Conservation (phyloP, 2,888 invertebrate species). For the Phorcus lineatus region DNA sequence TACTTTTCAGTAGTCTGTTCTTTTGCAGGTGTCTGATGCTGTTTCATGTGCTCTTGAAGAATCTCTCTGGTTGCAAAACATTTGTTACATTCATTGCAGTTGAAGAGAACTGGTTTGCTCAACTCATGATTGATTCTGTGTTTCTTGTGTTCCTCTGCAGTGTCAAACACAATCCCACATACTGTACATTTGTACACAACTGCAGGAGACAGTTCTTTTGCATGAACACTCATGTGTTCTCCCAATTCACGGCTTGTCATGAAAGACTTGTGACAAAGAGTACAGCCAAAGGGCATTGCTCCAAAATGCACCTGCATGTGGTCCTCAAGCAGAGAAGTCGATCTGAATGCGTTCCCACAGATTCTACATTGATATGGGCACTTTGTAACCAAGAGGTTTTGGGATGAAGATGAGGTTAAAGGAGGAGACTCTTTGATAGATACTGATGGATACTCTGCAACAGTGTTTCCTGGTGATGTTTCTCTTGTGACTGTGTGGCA, state of each 20-base stretch:
- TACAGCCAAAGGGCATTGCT: constrained; percentile 8
- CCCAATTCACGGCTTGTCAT: background rate
- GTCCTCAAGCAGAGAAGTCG: background rate
- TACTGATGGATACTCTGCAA: background rate
- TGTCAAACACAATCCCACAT: constrained; percentile 9
- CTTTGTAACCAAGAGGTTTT: no score
- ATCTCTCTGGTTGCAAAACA: background rate
- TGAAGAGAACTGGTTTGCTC: background rate
- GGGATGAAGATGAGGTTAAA: background rate
- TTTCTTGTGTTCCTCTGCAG: background rate
- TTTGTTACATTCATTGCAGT: background rate
- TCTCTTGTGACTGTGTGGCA: no score
- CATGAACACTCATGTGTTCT: background rate
- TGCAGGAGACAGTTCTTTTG: background rate
- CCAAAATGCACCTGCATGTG: constrained; percentile 12
- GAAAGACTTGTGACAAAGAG: background rate
- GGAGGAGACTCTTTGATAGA: background rate
- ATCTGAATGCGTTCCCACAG: constrained; percentile 11
- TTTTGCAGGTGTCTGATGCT: background rate
- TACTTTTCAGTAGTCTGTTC: background rate
- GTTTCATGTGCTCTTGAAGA: no score
- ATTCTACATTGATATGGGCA: constrained; percentile 3
- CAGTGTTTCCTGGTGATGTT: no score
- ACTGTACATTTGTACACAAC: constrained; percentile 10
- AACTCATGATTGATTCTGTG: background rate